A percentile compares a stretch with the other conserved stretches of the same genome.
Evolutionary conservation across 2,888 invertebrate genomes (phyloP).

Genomic region (Cordilura impudica): DNA sequence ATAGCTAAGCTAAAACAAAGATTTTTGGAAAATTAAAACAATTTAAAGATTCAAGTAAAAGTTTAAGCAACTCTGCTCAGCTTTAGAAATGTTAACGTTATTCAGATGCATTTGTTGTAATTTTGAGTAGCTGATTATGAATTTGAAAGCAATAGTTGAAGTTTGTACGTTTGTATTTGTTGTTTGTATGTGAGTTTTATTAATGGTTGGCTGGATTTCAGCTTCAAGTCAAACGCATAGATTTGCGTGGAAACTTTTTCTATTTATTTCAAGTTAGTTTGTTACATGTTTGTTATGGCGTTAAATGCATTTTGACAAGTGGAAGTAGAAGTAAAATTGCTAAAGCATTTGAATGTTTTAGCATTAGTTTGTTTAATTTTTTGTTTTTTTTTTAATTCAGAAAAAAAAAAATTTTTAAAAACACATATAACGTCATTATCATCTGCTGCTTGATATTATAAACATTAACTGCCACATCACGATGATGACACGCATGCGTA

Average conservation of each 20-base stretch:
- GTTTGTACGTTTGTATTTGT: background rate
- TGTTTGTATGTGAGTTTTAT: slow-evolving; percentile 22
- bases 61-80: no score
- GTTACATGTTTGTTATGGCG: slow-evolving; percentile 45
- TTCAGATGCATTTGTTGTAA: background rate
- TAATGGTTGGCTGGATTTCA: slow-evolving; percentile 52
- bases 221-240: slow-evolving; percentile 47
- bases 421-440: background rate
- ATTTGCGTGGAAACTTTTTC: slow-evolving; percentile 48
- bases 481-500: slow-evolving; percentile 55
- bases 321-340: slow-evolving; percentile 49
- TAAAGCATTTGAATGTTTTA: slow-evolving; percentile 45
- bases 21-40: no score
- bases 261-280: slow-evolving; percentile 35
- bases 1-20: no score
- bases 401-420: no score
- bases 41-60: no score
- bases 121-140: no score
- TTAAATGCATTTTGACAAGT: slow-evolving; percentile 62
- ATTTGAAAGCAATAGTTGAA: slow-evolving; percentile 9
- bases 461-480: background rate
- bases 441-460: background rate
- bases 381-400: background rate
- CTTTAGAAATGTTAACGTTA: no score
- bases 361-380: slow-evolving; percentile 27